These are phyloP conservation scores for Nasonia longicornis DNA, from an alignment of 1,140 invertebrate species.

Conservation along the genomic window DNA sequence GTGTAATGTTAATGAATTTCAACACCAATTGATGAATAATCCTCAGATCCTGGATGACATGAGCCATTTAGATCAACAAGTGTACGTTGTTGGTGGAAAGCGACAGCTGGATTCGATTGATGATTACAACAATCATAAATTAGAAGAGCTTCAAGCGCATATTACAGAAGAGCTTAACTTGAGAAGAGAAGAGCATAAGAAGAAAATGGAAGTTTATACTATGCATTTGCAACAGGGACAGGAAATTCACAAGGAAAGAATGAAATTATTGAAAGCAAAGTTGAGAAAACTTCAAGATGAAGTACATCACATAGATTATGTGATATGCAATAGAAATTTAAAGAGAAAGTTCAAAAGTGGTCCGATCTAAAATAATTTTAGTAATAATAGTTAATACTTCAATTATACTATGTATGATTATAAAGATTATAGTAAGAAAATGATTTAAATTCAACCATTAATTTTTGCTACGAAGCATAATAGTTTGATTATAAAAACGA, in stretches of 20 bases:
- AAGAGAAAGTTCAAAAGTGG: constrained; percentile 43
- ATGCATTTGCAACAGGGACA: constrained; percentile 20
- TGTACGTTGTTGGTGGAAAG: not conserved
- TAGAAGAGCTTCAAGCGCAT: not conserved
- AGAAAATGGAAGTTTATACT: constrained; percentile 33
- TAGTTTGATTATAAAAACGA: not conserved
- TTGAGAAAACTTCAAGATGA: not conserved
- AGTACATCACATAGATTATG: constrained; percentile 35
- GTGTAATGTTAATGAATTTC: not conserved
- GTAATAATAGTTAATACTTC: not conserved
- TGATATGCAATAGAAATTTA: constrained; percentile 32
- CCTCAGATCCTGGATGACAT: not conserved
- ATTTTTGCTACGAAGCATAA: not conserved
- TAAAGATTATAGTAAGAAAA: not conserved
- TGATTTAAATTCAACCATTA: not conserved
- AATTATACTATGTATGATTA: not conserved
- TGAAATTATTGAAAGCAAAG: constrained; percentile 37
- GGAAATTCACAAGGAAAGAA: constrained; percentile 42
- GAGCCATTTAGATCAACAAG: not conserved
- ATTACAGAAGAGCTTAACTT: constrained; percentile 30
- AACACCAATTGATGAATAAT: not conserved
- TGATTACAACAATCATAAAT: constrained; percentile 10
- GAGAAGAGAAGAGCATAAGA: constrained; percentile 30
- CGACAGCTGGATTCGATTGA: constrained; percentile 19
- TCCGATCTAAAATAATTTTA: constrained; percentile 28